phyloP scores from a whole-genome alignment of 1,140 invertebrate species.

The Schlechtendalia chinensis region DNA sequence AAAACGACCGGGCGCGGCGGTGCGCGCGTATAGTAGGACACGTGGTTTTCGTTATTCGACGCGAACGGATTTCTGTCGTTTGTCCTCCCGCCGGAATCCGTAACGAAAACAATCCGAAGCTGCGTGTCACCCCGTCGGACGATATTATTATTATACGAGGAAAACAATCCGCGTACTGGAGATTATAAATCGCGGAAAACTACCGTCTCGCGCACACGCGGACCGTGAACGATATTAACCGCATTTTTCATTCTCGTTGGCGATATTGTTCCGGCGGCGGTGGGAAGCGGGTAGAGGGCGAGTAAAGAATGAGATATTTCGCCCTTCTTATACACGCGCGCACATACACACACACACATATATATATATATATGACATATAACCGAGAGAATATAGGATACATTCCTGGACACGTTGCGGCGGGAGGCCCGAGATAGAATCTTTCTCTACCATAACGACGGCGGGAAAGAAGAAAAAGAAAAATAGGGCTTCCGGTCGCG shows the following conservation, averaged over 20 bases:
- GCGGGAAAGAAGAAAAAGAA: too few relatives aligned
- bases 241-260: conserved; percentile 21
- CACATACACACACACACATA: not conserved
- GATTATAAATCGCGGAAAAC: conserved; percentile 24
- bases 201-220: not conserved
- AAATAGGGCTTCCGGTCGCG: not conserved
- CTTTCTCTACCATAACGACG: conserved; percentile 27
- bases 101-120: conserved; percentile 25
- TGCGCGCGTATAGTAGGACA: too few relatives aligned
- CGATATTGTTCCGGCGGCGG: too few relatives aligned
- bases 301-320: conserved; percentile 42
- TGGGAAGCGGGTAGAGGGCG: too few relatives aligned
- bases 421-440: conserved; percentile 9
- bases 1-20: too few relatives aligned
- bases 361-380: not conserved
- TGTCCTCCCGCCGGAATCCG: too few relatives aligned
- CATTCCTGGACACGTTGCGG: conserved; percentile 36
- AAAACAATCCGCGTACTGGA: not conserved
- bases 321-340: not conserved
- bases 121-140: not conserved
- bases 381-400: conserved; percentile 29
- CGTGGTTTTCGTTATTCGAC: too few relatives aligned
- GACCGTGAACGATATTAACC: conserved; percentile 28
- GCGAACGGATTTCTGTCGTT: too few relatives aligned
- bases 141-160: conserved; percentile 17